A percentile compares a stretch with the other conserved stretches of the same genome.
Conservation (phyloP, 2,797 vertebrate genomes). For the Pseudochromis fuscus region DNA sequence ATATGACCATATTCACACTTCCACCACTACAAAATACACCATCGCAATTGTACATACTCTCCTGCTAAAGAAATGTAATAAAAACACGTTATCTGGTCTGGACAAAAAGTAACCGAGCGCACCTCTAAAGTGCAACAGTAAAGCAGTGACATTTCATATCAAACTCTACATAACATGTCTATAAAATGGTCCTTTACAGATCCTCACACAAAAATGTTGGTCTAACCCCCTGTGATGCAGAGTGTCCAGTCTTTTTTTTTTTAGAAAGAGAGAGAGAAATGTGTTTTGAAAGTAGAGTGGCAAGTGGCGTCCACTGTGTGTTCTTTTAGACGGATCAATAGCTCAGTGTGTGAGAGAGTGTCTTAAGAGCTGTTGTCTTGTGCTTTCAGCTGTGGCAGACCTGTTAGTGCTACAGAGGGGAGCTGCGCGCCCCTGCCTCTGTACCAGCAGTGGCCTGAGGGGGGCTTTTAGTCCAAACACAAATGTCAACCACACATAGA, state of each 20-base stretch:
- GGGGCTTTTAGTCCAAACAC: conserved; percentile 91
- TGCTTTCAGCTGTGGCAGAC: conserved; percentile 90
- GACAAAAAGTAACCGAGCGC: conserved; percentile 32
- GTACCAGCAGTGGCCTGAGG: conserved; percentile 86
- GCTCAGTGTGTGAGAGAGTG: conserved; percentile 91
- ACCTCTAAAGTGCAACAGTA: conserved; percentile 32
- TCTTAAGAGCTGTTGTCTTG: conserved; percentile 93
- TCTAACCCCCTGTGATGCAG: conserved; percentile 66
- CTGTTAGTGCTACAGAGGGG: conserved; percentile 91
- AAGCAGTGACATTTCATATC: conserved; percentile 59
- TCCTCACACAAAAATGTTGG: conserved; percentile 58
- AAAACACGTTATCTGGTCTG: conserved; percentile 18
- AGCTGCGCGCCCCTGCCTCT: conserved; percentile 83
- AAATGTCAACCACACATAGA: conserved; percentile 91
- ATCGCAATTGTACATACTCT: conserved; percentile 7
- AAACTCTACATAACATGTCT: conserved; percentile 41
- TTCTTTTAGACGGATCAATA: conserved; percentile 92
- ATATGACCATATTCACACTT: conserved; percentile 59
- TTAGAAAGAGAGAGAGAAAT: conserved; percentile 73
- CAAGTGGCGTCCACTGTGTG: conserved; percentile 87
- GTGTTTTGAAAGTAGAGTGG: conserved; percentile 87
- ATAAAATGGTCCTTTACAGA: conserved; percentile 65
- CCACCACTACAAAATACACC: conserved; percentile 23
- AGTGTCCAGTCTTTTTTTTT: conserved; percentile 68
- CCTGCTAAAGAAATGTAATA: conserved; percentile 29